Evolutionary conservation across 2,888 invertebrate species (phyloP).

Genomic region (Torymus aiolomorphi): DNA sequence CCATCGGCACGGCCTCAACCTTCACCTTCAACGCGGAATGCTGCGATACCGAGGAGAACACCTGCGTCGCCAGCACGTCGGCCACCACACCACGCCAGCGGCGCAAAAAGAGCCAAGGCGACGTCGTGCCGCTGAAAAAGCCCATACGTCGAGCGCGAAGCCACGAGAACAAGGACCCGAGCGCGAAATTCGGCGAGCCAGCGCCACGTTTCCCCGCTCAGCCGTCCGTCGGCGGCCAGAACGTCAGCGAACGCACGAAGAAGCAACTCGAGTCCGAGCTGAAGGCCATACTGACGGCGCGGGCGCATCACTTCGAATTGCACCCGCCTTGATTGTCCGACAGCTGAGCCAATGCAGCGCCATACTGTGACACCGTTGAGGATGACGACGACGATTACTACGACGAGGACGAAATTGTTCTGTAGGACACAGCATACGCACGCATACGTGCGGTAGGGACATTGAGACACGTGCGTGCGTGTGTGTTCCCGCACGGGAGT

Average conservation of each 20-base stretch:
- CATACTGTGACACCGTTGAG: neutral
- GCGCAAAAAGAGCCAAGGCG: conserved; percentile 63
- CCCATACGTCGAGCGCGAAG: conserved; percentile 72
- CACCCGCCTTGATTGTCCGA: conserved; percentile 73
- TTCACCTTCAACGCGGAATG: conserved; percentile 58
- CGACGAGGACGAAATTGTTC: no score
- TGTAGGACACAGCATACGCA: no score
- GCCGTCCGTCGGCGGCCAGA: conserved; percentile 72
- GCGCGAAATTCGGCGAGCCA: conserved; percentile 57
- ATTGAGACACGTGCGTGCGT: no score
- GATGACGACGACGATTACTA: neutral
- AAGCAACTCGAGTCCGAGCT: conserved; percentile 74
- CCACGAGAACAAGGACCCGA: conserved; percentile 66
- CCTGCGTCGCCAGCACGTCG: no score
- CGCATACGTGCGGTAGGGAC: no score
- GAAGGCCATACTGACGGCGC: conserved; percentile 73
- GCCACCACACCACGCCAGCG: no score
- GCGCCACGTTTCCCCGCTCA: conserved; percentile 70
- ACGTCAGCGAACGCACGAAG: conserved; percentile 72
- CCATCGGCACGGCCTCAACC: conserved; percentile 67
- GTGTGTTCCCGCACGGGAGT: no score
- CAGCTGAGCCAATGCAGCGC: neutral
- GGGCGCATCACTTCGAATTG: conserved; percentile 73
- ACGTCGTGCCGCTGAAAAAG: conserved; percentile 64
- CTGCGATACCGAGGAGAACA: neutral